Base-by-base conservation (phyloP, 2,797 vertebrate genomes). In the Lepilemur ruficaudatus region DNA sequence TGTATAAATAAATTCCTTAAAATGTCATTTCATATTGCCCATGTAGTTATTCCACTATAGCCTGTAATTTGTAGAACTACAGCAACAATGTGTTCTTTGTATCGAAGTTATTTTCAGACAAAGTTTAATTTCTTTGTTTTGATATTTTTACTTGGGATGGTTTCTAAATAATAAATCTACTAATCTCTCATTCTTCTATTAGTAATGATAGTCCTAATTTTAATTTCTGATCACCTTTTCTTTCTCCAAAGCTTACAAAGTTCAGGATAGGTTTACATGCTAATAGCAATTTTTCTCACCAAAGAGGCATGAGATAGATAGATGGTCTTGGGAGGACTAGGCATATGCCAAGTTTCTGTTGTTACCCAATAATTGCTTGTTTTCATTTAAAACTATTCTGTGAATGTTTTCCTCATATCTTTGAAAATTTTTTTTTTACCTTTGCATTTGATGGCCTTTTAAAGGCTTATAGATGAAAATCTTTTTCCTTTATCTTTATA, bases 71-170 rank as follows among this genome's bases (percentile, higher is more conserved):
- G 72, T 57, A 67, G 59, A 52, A 41, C 67, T 90, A 11, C 1
- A 69, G n/a, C 18, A 82, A 78, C 28, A 87, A 72, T 32, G 3
- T 72, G 46, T 65, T 92, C 78, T 85, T 85, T 55, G 32, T 82
- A 81, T 93, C 14, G 48, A 94, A 78, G 55, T 90, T 90, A 91
- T 93, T 89, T 95, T 96, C 52, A 73, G 73, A 89, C 43, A 90
- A 95, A 97, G 2, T 69, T 96, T 87, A 73, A 73, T 81, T 55
- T 81, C 65, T 48, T 89, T 94, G 28, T 32, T 93, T 94, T 69
- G 43, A 43, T 43, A 95, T 88, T 88, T 22, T n/a, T 82, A n/a
- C 65, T 82, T 83, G 23, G 38, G 14, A 83, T 83, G 25, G 30
- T 48, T 89, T 92, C 52, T 81, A 91, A 94, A 76, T 81, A 94